phyloP scores from a whole-genome alignment of 64 coral and sea anemone genomes.

The Montipora efflorescens region DNA sequence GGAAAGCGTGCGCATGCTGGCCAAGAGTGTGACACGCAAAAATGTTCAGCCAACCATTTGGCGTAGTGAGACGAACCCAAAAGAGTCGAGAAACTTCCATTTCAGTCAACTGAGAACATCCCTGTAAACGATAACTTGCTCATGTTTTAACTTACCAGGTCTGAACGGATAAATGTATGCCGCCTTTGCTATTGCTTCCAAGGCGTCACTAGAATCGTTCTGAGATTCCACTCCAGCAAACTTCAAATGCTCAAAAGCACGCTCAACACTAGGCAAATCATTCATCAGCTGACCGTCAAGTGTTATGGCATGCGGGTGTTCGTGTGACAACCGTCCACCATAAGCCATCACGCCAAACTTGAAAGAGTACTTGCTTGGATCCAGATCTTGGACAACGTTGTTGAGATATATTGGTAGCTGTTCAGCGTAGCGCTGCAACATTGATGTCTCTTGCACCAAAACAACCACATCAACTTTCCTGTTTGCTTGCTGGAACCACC shows the following conservation, averaged over 20 bases:
- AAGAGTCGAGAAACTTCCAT: too few species aligned
- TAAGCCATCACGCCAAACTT: constrained; percentile 85
- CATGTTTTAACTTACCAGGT: constrained; percentile 16
- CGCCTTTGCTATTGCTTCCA: constrained; percentile 65
- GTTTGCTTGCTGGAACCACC: constrained; percentile 72
- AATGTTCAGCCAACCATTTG: too few species aligned
- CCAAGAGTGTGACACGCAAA: too few species aligned
- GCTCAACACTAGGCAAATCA: constrained; percentile 32
- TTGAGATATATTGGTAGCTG: constrained; percentile 57
- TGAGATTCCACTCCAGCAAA: constrained; percentile 62
- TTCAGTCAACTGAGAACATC: too few species aligned
- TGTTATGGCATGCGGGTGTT: constrained; percentile 73
- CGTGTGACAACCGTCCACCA: constrained; percentile 73
- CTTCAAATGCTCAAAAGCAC: constrained; percentile 68
- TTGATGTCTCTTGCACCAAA: constrained; percentile 74
- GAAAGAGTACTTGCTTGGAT: constrained; percentile 57
- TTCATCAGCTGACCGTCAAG: constrained; percentile 85
- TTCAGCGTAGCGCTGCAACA: constrained; percentile 47
- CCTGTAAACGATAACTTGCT: too few species aligned
- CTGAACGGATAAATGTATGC: constrained; percentile 79
- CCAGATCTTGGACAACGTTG: not conserved
- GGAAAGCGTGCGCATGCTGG: too few species aligned
- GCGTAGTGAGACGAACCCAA: too few species aligned
- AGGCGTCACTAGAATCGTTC: constrained; percentile 76
- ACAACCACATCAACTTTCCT: constrained; percentile 77